A percentile compares a stretch with the other conserved stretches of the same genome.
Conservation (phyloP, 30 jellyfish, hydroid and myxozoan genomes). For the Cassiopea andromeda region DNA sequence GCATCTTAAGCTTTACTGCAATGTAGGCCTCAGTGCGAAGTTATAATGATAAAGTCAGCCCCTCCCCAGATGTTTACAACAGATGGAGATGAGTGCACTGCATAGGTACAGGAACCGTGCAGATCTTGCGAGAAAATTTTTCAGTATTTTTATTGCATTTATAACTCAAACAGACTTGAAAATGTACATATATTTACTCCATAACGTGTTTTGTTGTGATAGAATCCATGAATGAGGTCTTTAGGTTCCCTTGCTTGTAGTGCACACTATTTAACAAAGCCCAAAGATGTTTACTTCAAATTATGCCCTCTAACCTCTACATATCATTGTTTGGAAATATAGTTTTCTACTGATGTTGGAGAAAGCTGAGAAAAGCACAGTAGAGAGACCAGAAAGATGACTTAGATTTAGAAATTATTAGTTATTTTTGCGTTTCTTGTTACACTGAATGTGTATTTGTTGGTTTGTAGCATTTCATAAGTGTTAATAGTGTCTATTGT, state of each 20-base stretch:
- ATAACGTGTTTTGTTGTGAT: not conserved
- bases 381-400: not conserved
- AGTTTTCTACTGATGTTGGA: not conserved
- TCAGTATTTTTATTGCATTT: not conserved
- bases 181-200: not conserved
- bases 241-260: not conserved
- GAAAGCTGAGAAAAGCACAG: slow-evolving; percentile 3
- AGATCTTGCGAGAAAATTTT: too few relatives aligned
- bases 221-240: not conserved
- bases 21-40: too few relatives aligned
- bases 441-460: too few relatives aligned
- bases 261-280: not conserved
- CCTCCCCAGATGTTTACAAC: too few relatives aligned
- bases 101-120: too few relatives aligned
- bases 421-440: not conserved
- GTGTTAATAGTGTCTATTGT: not conserved
- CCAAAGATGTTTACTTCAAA: too few relatives aligned
- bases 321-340: not conserved
- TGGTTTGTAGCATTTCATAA: not conserved
- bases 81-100: too few relatives aligned
- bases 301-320: too few relatives aligned
- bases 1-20: too few relatives aligned
- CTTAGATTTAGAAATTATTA: not conserved
- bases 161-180: not conserved
- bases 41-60: too few relatives aligned